phyloP scores from a whole-genome alignment of 2,797 vertebrate genomes.

The Arctocebus calabarensis region DNA sequence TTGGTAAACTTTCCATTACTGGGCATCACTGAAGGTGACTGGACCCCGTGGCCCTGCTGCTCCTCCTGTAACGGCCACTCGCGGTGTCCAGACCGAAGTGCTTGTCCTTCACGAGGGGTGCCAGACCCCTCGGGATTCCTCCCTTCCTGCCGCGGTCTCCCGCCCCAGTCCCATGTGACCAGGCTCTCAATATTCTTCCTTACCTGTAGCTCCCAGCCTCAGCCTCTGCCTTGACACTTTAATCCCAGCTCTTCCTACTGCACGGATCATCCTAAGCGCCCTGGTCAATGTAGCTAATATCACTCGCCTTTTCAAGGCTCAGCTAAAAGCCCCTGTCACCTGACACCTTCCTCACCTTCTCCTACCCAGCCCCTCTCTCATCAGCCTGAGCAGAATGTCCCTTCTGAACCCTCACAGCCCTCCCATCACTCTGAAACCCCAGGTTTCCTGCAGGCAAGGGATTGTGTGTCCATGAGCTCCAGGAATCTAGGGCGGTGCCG shows the following conservation, averaged over 20 bases:
- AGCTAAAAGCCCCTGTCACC: neutral
- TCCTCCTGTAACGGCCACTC: neutral
- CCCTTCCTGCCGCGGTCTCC: neutral
- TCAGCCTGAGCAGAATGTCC: neutral
- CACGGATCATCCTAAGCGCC: neutral
- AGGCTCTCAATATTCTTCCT: neutral
- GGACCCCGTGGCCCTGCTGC: too few species aligned
- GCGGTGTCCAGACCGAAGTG: too few species aligned
- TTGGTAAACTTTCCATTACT: neutral
- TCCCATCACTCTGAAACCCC: neutral
- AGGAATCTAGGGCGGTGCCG: neutral
- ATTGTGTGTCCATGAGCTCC: neutral
- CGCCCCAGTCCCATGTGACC: neutral
- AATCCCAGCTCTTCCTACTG: neutral
- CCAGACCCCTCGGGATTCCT: neutral
- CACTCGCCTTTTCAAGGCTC: neutral
- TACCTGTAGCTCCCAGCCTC: neutral
- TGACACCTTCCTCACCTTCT: neutral
- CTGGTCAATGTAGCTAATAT: neutral
- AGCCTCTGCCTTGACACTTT: neutral
- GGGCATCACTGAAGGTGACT: neutral
- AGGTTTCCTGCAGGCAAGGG: neutral
- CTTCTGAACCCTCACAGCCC: neutral
- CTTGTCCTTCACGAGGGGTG: neutral
- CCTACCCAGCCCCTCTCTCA: neutral